A percentile compares a stretch with the other conserved stretches of the same genome.
These are phyloP conservation scores for Suillia variegata DNA, from an alignment of 2,888 invertebrate genomes.

Conservation along the genomic window DNA sequence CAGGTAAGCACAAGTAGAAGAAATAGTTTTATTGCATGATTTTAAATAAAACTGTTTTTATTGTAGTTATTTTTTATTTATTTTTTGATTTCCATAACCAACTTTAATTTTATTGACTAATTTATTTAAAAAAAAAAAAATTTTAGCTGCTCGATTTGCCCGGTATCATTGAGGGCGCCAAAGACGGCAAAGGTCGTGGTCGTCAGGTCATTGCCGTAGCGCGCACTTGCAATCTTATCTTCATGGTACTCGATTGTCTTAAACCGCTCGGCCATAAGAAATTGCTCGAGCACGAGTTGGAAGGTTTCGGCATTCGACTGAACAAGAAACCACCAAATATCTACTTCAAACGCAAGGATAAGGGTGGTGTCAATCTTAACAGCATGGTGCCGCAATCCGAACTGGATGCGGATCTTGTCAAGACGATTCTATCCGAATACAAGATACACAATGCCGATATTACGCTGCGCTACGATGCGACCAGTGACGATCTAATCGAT, in stretches of 20 bases:
- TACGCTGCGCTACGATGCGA: constrained; percentile 91
- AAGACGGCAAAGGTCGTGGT: constrained; percentile 99
- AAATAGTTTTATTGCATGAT: not conserved
- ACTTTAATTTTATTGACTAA: not conserved
- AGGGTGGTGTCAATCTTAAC: constrained; percentile 95
- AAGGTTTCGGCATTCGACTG: constrained; percentile 95
- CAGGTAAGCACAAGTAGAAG: constrained; percentile 68
- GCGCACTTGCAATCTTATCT: constrained; percentile 95
- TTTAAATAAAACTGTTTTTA: not conserved
- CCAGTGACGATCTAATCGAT: constrained; percentile 97
- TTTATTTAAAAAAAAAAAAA: not conserved
- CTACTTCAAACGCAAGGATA: constrained; percentile 94
- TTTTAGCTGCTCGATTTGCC: constrained; percentile 98
- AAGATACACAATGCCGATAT: constrained; percentile 99
- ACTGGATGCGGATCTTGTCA: constrained; percentile 92
- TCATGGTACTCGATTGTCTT: constrained; percentile 95
- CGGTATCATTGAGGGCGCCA: constrained; percentile 99
- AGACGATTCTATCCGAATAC: constrained; percentile 95
- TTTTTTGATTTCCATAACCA: too few relatives aligned
- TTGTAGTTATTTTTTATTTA: not conserved
- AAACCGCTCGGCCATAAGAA: constrained; percentile 97
- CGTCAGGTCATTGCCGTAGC: constrained; percentile 99
- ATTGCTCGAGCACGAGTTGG: constrained; percentile 95
- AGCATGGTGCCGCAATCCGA: constrained; percentile 90
- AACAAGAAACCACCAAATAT: constrained; percentile 99